A percentile compares a stretch with the other conserved stretches of the same genome.
phyloP scores from a whole-genome alignment of 2,113 vertebrate genomes.

The Cacatua alba region DNA sequence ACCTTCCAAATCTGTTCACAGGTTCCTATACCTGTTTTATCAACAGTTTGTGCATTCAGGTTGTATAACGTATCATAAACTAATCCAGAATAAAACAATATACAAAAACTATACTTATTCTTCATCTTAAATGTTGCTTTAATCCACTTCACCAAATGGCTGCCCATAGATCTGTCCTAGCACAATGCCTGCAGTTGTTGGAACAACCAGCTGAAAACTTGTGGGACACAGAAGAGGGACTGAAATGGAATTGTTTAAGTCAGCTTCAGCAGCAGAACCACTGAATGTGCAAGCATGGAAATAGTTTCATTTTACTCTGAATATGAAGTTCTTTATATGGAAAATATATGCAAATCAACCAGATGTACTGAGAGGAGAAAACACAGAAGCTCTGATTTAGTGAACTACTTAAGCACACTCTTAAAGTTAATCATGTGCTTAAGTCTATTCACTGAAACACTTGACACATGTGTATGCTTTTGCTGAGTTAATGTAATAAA shows the following conservation, averaged over 20 bases:
- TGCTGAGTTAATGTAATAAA: conserved; percentile 72
- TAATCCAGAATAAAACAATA: background rate
- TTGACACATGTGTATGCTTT: conserved; percentile 61
- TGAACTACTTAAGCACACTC: conserved; percentile 58
- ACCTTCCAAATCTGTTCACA: background rate
- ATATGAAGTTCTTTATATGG: conserved; percentile 52
- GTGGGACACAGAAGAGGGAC: background rate
- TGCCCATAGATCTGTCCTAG: background rate
- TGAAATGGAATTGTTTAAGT: conserved; percentile 5
- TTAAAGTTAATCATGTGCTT: conserved; percentile 70
- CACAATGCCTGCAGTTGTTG: background rate
- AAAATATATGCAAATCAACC: conserved; percentile 59
- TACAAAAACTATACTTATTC: background rate
- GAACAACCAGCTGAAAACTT: background rate
- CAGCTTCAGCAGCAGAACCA: conserved; percentile 3
- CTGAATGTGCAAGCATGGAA: background rate
- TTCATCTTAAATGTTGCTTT: background rate
- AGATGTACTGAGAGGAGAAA: conserved; percentile 48
- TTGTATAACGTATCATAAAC: background rate
- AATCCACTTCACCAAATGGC: background rate
- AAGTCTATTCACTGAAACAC: conserved; percentile 66
- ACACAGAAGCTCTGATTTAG: conserved; percentile 61
- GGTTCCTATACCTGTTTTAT: background rate
- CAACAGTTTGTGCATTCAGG: background rate
- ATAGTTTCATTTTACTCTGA: conserved; percentile 6